A percentile compares a stretch with the other conserved stretches of the same genome.
Evolutionary conservation across 2,797 vertebrate genomes (phyloP).

Genomic region (Amphiprion clarkii): DNA sequence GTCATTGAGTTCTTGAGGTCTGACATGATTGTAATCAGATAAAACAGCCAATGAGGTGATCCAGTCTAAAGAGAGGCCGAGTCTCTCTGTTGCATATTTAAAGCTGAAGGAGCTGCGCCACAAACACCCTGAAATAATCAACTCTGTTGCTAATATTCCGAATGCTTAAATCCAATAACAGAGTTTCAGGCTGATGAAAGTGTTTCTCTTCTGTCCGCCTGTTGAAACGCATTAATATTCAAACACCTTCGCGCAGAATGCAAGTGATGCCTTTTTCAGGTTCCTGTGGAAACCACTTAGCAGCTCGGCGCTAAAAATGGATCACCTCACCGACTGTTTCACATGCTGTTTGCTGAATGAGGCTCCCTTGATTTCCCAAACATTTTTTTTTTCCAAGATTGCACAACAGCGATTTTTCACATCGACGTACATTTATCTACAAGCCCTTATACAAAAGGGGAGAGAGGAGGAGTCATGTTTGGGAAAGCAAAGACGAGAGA

Average conservation of each 20-base stretch:
- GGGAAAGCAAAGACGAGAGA: constrained; percentile 73
- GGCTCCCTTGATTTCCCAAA: constrained; percentile 81
- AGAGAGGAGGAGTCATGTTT: constrained; percentile 65
- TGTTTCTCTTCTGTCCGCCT: neutral
- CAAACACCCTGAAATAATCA: constrained; percentile 33
- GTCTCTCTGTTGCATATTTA: constrained; percentile 74
- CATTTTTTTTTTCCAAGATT: constrained; percentile 50
- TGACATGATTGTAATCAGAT: constrained; percentile 77
- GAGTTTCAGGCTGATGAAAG: constrained; percentile 23
- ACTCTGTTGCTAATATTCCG: constrained; percentile 23
- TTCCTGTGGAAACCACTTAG: constrained; percentile 46
- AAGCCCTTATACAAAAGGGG: constrained; percentile 73
- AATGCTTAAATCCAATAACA: constrained; percentile 42
- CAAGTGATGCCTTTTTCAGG: constrained; percentile 15
- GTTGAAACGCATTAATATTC: constrained; percentile 35
- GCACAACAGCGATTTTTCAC: constrained; percentile 65
- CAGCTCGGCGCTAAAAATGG: constrained; percentile 71
- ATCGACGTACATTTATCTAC: constrained; percentile 63
- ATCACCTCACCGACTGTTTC: constrained; percentile 79
- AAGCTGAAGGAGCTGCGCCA: constrained; percentile 55
- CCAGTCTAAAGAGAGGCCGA: constrained; percentile 60
- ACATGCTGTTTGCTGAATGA: constrained; percentile 66
- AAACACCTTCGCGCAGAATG: constrained; percentile 29
- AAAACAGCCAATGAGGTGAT: constrained; percentile 80
- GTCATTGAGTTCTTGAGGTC: constrained; percentile 87